These are phyloP conservation scores for Micromussa lordhowensis DNA, from an alignment of 92 coral and sea anemone genomes.

Conservation along the genomic window DNA sequence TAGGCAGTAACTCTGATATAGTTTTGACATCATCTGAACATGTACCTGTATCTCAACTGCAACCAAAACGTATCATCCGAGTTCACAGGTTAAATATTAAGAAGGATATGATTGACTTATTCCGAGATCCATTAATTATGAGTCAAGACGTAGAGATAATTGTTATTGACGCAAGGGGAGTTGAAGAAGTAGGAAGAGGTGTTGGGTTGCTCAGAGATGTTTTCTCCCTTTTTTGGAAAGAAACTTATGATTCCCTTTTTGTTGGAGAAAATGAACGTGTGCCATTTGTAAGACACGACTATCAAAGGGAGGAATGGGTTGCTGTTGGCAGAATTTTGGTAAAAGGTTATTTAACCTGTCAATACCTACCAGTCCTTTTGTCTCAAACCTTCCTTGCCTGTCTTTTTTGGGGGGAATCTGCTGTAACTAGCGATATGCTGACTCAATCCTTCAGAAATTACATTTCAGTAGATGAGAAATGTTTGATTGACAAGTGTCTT, in stretches of 20 bases:
- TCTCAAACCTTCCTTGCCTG: conserved; percentile 55
- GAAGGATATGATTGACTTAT: conserved; percentile 44
- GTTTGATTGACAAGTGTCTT: conserved; percentile 24
- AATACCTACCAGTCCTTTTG: conserved; percentile 47
- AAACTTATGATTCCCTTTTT: conserved; percentile 25
- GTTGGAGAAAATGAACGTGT: conserved; percentile 52
- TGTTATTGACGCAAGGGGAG: conserved; percentile 58
- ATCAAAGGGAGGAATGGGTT: conserved; percentile 57
- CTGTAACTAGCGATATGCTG: conserved; percentile 34
- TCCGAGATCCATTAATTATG: conserved; percentile 50
- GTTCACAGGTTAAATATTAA: conserved; percentile 47
- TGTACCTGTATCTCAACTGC: not conserved
- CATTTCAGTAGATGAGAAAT: conserved; percentile 49
- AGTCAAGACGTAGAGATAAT: conserved; percentile 44
- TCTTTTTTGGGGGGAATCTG: conserved; percentile 61
- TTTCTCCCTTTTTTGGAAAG: conserved; percentile 62
- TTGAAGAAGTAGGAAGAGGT: conserved; percentile 54
- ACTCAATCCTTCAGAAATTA: conserved; percentile 61
- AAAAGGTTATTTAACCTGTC: conserved; percentile 28
- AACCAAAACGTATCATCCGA: conserved; percentile 17
- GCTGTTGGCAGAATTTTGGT: conserved; percentile 61
- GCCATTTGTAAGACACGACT: conserved; percentile 58
- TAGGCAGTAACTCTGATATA: not conserved
- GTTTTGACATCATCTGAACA: not conserved
- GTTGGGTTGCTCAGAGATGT: conserved; percentile 59